A percentile compares a stretch with the other conserved stretches of the same genome.
These are phyloP conservation scores for Plectropomus leopardus DNA, from an alignment of 2,113 vertebrate species.

Conservation along the genomic window DNA sequence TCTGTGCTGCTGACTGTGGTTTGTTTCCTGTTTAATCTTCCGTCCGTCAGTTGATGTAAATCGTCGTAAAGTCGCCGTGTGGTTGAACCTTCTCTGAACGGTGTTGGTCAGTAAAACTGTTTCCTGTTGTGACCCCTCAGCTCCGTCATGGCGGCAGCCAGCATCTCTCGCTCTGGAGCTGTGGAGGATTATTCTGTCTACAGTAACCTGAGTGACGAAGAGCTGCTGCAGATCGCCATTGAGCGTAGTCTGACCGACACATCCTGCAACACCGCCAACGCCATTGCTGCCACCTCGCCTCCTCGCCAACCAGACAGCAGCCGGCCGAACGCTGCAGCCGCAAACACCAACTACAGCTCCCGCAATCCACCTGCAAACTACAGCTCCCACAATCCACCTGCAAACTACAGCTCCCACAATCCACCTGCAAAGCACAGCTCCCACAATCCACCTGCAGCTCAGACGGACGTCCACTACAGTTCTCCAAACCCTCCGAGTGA, in stretches of 20 bases:
- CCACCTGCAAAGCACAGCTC: background rate
- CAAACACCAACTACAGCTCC: background rate
- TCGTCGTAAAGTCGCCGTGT: too few species aligned
- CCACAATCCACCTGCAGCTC: slow-evolving; percentile 8
- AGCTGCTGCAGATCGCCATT: slow-evolving; percentile 94
- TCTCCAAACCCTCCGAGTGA: slow-evolving; percentile 68
- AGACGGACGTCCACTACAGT: slow-evolving; percentile 53
- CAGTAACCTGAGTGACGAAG: slow-evolving; percentile 90
- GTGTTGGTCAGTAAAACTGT: background rate
- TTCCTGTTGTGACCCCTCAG: background rate
- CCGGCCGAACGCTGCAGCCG: slow-evolving; percentile 73
- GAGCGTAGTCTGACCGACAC: slow-evolving; percentile 90
- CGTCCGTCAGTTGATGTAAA: too few species aligned
- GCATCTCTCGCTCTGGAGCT: slow-evolving; percentile 55
- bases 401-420: slow-evolving; percentile 16
- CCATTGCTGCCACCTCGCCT: background rate
- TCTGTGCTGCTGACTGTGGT: too few species aligned
- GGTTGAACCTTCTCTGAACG: too few species aligned
- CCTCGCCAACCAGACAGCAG: slow-evolving; percentile 63
- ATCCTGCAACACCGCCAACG: background rate
- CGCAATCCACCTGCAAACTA: background rate
- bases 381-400: slow-evolving; percentile 15
- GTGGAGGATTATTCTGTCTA: slow-evolving; percentile 93
- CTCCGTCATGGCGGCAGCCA: slow-evolving; percentile 63
- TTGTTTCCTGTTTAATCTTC: too few species aligned